These are phyloP conservation scores for Myrmophylax atrothorax DNA, from an alignment of 2,113 vertebrate genomes.

Conservation along the genomic window DNA sequence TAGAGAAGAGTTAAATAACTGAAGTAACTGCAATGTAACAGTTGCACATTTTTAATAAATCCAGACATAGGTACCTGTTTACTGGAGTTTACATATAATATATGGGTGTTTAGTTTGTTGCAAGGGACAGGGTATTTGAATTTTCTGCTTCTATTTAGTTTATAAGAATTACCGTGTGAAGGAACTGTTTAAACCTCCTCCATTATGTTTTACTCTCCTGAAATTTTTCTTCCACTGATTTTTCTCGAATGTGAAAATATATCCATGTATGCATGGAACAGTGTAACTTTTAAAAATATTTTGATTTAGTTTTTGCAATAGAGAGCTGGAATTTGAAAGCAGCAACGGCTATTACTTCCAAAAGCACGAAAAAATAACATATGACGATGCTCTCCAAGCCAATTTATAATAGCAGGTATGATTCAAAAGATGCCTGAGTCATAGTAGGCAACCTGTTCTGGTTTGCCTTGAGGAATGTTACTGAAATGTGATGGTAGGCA, in stretches of 20 bases:
- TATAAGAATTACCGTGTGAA: background rate
- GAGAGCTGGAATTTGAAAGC: background rate
- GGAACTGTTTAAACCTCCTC: background rate
- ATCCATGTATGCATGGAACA: background rate
- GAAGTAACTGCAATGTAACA: background rate
- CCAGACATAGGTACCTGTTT: background rate
- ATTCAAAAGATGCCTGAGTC: background rate
- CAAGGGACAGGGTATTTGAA: background rate
- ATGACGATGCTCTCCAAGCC: background rate
- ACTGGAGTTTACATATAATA: background rate
- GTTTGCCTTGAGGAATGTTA: background rate
- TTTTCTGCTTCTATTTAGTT: background rate
- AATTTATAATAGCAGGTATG: background rate
- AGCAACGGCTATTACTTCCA: background rate
- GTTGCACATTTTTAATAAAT: background rate
- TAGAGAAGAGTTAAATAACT: background rate
- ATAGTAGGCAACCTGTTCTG: conserved; percentile 6
- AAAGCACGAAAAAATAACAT: background rate
- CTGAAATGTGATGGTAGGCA: background rate
- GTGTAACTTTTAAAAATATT: background rate
- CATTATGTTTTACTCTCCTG: background rate
- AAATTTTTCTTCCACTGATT: background rate
- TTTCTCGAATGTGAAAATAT: background rate
- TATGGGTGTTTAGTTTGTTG: background rate
- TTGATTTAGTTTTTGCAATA: background rate